Conservation (phyloP, 2,888 invertebrate genomes). For the Acanthosepion esculentum region DNA sequence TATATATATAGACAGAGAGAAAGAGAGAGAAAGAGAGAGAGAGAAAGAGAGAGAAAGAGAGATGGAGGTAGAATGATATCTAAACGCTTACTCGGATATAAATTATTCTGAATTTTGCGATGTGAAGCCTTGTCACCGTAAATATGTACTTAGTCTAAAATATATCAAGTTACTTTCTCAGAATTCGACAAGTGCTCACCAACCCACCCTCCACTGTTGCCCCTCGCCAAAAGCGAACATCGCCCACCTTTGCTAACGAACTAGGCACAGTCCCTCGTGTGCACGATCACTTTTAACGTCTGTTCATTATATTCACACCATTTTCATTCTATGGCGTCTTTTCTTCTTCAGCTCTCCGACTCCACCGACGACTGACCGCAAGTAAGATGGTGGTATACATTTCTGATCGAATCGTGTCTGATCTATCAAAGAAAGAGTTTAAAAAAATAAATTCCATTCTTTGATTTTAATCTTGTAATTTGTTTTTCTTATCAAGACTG, state of each 20-base stretch:
- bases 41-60: too few relatives aligned
- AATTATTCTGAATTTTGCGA: background rate
- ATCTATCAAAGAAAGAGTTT: too few relatives aligned
- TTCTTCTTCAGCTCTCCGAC: background rate
- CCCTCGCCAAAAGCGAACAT: background rate
- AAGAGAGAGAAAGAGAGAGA: too few relatives aligned
- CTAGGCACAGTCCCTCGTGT: background rate
- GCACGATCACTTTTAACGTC: background rate
- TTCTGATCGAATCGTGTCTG: too few relatives aligned
- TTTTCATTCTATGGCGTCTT: background rate
- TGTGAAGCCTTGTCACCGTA: background rate
- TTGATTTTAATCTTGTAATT: too few relatives aligned
- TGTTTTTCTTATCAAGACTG: too few relatives aligned
- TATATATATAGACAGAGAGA: too few relatives aligned
- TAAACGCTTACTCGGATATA: background rate
- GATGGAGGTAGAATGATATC: too few relatives aligned
- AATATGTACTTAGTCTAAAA: background rate
- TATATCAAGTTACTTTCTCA: constrained; percentile 12
- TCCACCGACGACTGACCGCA: too few relatives aligned
- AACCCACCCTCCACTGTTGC: background rate
- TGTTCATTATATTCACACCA: background rate
- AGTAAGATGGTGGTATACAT: too few relatives aligned
- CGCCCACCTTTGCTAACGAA: background rate
- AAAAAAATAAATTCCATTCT: too few relatives aligned
- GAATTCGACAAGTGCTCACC: background rate